Base-by-base conservation (phyloP, 2,113 vertebrate genomes). In the Lates calcarifer region DNA sequence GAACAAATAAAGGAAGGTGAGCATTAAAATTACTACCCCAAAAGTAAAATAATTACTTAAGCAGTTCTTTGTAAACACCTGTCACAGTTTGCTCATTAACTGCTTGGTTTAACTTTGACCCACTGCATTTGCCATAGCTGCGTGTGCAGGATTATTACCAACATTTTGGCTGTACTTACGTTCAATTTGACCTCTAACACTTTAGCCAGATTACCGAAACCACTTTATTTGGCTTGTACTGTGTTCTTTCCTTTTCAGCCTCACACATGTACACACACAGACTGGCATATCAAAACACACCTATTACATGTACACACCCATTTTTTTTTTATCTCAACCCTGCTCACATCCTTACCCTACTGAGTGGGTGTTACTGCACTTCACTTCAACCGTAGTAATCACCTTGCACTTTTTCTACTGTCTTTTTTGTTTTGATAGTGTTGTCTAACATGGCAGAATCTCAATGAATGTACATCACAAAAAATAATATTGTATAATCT, bases 251-350 rank as follows among this genome's bases (percentile, higher is more conserved):
- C 15, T 18, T 14, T 49, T 7, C 1, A 37, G 10, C 2, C 60
- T 26, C 39, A 22, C 47, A 56, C 26, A 3, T 29, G n/a, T 0
- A 41, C 17, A 69, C 29, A 60, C 9, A 70, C 24, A 65, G 2
- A 45, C 12, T 60, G 17, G 0, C 37, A 9, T 13, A 58, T 31
- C 26, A 15, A 14, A n/a, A 49, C 62, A 64, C 11, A 18, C 11
- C 55, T 6, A 62, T n/a, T 37, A 13, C 9, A 67, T 49, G 56
- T 6, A 43, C 18, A 29, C 33, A 51, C 45, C 26, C 41, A 13
- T 49, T 49, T 31, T n/a, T 74, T 62, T 33, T 67, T 51, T 51
- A 37, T 74, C 41, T 73, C 22, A 15, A 29, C 51, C 10, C 2
- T 24, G 3, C 29, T 49, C 29, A 37, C 29, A 28, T 5, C 14